A percentile compares a stretch with the other conserved stretches of the same genome.
These are phyloP conservation scores for Papilio polytes DNA, from an alignment of 1,140 invertebrate species.

Conservation along the genomic window DNA sequence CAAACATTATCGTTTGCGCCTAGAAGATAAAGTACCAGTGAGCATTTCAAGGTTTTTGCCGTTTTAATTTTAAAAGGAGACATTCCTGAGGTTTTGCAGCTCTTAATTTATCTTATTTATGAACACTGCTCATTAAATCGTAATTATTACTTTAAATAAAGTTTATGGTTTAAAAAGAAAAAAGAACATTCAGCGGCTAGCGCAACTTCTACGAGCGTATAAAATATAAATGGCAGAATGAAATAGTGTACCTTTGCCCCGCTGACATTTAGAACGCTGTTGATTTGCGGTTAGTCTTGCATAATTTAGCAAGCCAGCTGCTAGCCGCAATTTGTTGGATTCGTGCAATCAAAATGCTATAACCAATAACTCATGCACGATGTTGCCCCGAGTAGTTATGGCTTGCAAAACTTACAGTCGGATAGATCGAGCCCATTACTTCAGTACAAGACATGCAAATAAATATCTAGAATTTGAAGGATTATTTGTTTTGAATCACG, in stretches of 20 bases:
- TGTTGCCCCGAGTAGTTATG: not conserved
- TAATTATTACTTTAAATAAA: no score
- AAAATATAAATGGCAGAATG: slow-evolving; percentile 25
- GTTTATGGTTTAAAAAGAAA: not conserved
- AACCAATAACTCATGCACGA: slow-evolving; percentile 22
- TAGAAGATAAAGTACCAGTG: not conserved
- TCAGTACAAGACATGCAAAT: not conserved
- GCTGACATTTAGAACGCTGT: slow-evolving; percentile 34
- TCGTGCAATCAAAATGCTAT: slow-evolving; percentile 39
- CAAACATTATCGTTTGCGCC: not conserved
- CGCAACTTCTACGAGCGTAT: not conserved
- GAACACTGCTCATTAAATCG: not conserved
- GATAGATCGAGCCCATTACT: slow-evolving; percentile 12
- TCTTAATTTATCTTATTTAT: no score
- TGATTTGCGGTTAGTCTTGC: slow-evolving; percentile 39
- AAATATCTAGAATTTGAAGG: not conserved
- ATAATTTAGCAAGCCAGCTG: slow-evolving; percentile 32
- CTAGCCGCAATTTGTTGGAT: slow-evolving; percentile 34
- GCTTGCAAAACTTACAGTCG: not conserved
- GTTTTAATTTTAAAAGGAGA: not conserved
- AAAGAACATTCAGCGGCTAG: not conserved
- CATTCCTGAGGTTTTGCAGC: not conserved
- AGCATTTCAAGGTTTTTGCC: not conserved
- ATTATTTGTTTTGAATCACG: not conserved
- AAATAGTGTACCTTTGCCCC: slow-evolving; percentile 31